Percentiles rank a stretch among this genome's conserved stretches.
These are phyloP conservation scores for Limnodromus scolopaceus DNA, from an alignment of 2,797 vertebrate species.

Conservation along the genomic window DNA sequence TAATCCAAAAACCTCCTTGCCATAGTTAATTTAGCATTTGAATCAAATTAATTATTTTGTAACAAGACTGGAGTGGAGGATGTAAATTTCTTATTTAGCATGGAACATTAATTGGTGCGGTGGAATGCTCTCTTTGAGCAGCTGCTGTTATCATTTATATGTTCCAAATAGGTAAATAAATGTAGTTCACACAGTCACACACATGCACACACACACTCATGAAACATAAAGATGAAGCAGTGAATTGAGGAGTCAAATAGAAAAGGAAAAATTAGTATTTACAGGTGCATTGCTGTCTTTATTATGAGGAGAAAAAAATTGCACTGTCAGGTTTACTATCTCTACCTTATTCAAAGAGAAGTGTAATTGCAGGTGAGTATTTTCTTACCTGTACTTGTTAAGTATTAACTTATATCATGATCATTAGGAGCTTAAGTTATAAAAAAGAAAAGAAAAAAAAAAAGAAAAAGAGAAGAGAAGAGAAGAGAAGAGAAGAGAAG, in stretches of 20 bases:
- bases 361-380: background rate
- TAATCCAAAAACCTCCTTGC: slow-evolving; percentile 66
- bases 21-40: slow-evolving; percentile 72
- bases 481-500: no score
- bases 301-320: background rate
- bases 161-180: background rate
- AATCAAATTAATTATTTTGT: slow-evolving; percentile 78
- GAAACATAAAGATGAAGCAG: background rate
- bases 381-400: slow-evolving; percentile 16
- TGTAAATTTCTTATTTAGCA: slow-evolving; percentile 61
- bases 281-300: background rate
- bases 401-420: background rate
- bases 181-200: background rate
- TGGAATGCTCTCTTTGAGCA: slow-evolving; percentile 38
- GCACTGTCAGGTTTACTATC: background rate
- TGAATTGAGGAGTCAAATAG: background rate
- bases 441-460: background rate
- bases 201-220: accelerated
- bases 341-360: background rate
- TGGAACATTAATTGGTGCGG: slow-evolving; percentile 51
- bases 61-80: slow-evolving; percentile 52
- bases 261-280: background rate
- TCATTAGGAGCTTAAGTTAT: background rate
- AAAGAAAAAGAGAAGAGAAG: no score
- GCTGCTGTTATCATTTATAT: slow-evolving; percentile 10